Conservation (phyloP, 2,888 invertebrate species). For the Chloromyia formosa region DNA sequence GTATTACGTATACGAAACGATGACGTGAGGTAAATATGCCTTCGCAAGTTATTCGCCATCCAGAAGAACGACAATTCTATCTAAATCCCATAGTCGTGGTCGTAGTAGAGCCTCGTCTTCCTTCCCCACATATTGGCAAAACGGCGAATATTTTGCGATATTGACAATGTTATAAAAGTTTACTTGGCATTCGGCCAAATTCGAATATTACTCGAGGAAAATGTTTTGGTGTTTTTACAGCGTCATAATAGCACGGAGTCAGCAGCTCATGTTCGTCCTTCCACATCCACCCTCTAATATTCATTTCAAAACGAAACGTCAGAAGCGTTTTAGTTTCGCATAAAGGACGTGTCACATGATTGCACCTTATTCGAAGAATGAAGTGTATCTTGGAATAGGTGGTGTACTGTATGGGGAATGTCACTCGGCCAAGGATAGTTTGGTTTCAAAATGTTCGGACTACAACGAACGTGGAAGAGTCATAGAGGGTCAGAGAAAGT, state of each 20-base stretch:
- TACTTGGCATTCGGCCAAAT: slow-evolving; percentile 34
- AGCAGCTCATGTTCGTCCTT: not conserved
- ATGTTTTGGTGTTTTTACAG: slow-evolving; percentile 37
- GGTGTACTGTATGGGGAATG: too few relatives aligned
- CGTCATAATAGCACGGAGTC: slow-evolving; percentile 41
- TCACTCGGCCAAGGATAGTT: too few relatives aligned
- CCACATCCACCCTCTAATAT: not conserved
- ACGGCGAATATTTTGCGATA: slow-evolving; percentile 29
- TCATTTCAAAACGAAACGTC: slow-evolving; percentile 34
- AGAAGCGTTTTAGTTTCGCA: slow-evolving; percentile 18
- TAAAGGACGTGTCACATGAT: not conserved
- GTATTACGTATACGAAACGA: slow-evolving; percentile 30
- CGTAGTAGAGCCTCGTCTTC: too few relatives aligned
- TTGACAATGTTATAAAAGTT: slow-evolving; percentile 43
- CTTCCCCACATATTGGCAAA: not conserved
- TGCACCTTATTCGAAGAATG: not conserved
- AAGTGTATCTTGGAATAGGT: too few relatives aligned
- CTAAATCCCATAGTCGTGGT: slow-evolving; percentile 30
- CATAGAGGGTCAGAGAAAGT: too few relatives aligned
- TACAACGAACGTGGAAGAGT: too few relatives aligned
- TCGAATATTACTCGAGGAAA: slow-evolving; percentile 37
- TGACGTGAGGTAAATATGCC: slow-evolving; percentile 42
- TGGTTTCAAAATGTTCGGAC: too few relatives aligned
- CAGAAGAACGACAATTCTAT: slow-evolving; percentile 20
- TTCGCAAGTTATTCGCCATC: slow-evolving; percentile 33